Conservation (phyloP, 2,797 vertebrate genomes). For the Pyrrhura leucotis region DNA sequence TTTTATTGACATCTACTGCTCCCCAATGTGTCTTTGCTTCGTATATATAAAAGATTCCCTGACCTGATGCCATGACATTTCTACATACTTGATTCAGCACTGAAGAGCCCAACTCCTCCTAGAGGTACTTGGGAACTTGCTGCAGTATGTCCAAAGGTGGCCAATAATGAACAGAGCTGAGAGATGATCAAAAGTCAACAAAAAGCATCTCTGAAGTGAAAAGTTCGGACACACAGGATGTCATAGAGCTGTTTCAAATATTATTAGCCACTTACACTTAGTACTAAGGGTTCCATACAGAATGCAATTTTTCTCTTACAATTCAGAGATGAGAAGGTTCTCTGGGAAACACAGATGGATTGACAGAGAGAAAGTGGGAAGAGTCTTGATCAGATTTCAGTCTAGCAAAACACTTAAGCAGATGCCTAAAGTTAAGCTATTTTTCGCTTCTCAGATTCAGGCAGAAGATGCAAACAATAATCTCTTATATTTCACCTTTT, state of each 20-base stretch:
- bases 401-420: constrained; percentile 39
- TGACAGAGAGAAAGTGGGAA: constrained; percentile 26
- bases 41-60: background rate
- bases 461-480: constrained; percentile 12
- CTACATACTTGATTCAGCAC: background rate
- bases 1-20: background rate
- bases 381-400: constrained; percentile 33
- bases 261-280: background rate
- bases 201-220: background rate
- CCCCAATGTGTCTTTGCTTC: background rate
- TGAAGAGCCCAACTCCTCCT: background rate
- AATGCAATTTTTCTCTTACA: background rate
- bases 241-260: background rate
- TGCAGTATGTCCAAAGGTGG: background rate
- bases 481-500: background rate
- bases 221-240: fast-evolving
- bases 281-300: background rate
- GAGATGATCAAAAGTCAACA: background rate
- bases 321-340: background rate
- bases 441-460: background rate
- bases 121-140: background rate
- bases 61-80: background rate
- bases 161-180: background rate
- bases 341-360: constrained; percentile 17
- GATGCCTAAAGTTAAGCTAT: constrained; percentile 25